Evolutionary conservation across 2,888 invertebrate species (phyloP).

Genomic region (Drosophila tripunctata): DNA sequence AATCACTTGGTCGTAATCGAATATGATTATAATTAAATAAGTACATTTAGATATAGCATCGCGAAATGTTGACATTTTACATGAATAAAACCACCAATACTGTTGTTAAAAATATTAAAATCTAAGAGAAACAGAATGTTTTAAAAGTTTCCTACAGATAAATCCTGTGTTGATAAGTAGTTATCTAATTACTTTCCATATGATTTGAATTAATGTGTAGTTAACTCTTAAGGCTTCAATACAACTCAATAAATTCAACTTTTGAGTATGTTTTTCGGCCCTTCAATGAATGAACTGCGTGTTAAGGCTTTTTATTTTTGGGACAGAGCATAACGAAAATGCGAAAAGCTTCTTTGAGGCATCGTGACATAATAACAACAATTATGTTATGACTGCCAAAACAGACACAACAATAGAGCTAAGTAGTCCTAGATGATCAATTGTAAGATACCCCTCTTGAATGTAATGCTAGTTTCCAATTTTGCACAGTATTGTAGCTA

Average conservation of each 20-base stretch:
- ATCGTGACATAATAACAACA: background rate
- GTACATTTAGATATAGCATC: slow-evolving; percentile 14
- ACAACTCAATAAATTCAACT: too few relatives aligned
- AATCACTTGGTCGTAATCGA: slow-evolving; percentile 9
- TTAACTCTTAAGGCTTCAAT: too few relatives aligned
- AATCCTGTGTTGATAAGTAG: too few relatives aligned
- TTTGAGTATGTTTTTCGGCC: too few relatives aligned
- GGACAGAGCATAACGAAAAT: too few relatives aligned
- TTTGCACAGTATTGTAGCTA: background rate
- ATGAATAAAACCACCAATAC: slow-evolving; percentile 33
- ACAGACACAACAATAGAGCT: background rate
- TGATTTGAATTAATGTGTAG: too few relatives aligned
- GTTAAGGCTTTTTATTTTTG: too few relatives aligned
- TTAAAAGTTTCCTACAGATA: too few relatives aligned
- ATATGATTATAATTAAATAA: slow-evolving; percentile 2
- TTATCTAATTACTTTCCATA: too few relatives aligned
- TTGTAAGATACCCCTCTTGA: background rate
- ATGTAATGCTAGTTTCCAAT: background rate
- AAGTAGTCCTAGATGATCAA: background rate
- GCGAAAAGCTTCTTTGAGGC: background rate
- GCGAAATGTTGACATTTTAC: slow-evolving; percentile 38
- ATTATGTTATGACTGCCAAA: background rate
- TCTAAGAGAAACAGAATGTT: slow-evolving; percentile 2
- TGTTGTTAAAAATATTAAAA: slow-evolving; percentile 23
- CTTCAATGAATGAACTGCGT: too few relatives aligned